These are phyloP conservation scores for Leuciscus waleckii DNA, from an alignment of 2,797 vertebrate species.

Conservation along the genomic window DNA sequence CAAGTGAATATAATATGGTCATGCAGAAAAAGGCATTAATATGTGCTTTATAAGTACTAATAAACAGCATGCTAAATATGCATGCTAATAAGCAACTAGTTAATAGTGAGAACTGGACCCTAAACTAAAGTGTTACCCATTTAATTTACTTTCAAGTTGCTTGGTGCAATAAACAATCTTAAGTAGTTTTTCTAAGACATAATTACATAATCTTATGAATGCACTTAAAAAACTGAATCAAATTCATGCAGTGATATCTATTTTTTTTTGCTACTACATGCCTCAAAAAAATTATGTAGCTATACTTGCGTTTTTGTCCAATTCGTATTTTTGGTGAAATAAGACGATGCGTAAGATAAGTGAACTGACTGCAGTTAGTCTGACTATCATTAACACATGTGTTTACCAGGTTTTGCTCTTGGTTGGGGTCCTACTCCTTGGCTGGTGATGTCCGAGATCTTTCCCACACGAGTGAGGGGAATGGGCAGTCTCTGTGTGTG, in stretches of 20 bases:
- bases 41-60: too few relatives aligned
- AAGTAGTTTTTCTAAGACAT: too few relatives aligned
- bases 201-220: too few relatives aligned
- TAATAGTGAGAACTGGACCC: too few relatives aligned
- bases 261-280: background rate
- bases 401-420: conserved; percentile 84
- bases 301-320: background rate
- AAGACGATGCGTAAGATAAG: too few relatives aligned
- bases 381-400: background rate
- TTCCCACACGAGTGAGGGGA: conserved; percentile 83
- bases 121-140: too few relatives aligned
- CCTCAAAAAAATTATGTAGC: background rate
- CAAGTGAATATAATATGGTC: too few relatives aligned
- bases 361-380: background rate
- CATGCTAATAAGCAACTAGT: too few relatives aligned
- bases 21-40: too few relatives aligned
- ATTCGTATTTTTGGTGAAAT: background rate
- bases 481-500: conserved; percentile 82
- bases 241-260: background rate
- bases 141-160: too few relatives aligned
- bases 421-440: conserved; percentile 91
- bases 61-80: too few relatives aligned
- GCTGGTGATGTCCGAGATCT: conserved; percentile 91
- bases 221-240: background rate
- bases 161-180: too few relatives aligned